Evolutionary conservation across 2,797 vertebrate genomes (phyloP).

Genomic region (Crenichthys baileyi): DNA sequence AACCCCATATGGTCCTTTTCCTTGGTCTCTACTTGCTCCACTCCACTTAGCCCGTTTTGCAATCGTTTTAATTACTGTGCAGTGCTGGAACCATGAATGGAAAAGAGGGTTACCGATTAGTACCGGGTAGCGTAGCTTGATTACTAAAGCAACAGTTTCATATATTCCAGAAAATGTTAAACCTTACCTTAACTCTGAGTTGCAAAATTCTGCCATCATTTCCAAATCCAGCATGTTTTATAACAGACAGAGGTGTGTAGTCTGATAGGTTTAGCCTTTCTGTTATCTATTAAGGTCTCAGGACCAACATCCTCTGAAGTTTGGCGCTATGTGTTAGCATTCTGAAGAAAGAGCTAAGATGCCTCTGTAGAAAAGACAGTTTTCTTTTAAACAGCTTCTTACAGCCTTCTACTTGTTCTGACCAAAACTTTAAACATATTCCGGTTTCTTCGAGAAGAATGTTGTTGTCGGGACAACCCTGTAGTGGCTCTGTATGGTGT

Average conservation of each 20-base stretch:
- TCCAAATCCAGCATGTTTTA: background rate
- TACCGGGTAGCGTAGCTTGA: too few relatives aligned
- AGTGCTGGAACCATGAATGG: too few relatives aligned
- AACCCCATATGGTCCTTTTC: too few relatives aligned
- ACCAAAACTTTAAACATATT: background rate
- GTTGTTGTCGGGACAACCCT: too few relatives aligned
- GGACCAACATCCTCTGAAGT: background rate
- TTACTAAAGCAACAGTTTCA: too few relatives aligned
- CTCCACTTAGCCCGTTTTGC: too few relatives aligned
- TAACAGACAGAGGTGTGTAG: background rate
- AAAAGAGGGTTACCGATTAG: background rate
- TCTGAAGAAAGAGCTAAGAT: background rate
- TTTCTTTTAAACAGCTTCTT: background rate
- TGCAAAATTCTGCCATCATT: background rate
- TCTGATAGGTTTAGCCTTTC: background rate
- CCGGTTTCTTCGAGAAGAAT: background rate
- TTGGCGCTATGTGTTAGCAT: background rate
- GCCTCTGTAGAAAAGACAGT: background rate
- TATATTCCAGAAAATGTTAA: too few relatives aligned
- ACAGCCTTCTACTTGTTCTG: background rate
- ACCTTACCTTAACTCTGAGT: too few relatives aligned
- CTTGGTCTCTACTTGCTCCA: too few relatives aligned
- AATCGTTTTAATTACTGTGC: too few relatives aligned
- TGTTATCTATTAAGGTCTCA: background rate
- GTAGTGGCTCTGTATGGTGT: background rate